Conservation (phyloP, 2,113 vertebrate species). For the Megaleporinus macrocephalus region DNA sequence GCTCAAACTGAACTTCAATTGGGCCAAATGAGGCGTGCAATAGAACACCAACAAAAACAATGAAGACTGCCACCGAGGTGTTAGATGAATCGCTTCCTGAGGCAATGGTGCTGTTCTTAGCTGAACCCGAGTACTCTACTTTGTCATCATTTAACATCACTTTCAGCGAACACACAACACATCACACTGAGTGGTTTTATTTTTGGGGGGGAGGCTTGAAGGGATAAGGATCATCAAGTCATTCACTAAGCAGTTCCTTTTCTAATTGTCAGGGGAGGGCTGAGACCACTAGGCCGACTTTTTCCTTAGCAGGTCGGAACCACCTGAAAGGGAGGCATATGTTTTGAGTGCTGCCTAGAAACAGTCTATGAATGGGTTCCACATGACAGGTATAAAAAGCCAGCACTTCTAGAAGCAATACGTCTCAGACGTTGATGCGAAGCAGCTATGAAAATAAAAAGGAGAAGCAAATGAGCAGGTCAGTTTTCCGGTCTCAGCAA, state of each 20-base stretch:
- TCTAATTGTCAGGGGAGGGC: constrained; percentile 44
- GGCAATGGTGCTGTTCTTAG: constrained; percentile 12
- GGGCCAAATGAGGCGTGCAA: constrained; percentile 32
- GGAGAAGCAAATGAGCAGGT: constrained; percentile 57
- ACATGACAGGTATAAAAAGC: constrained; percentile 49
- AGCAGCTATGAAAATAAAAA: constrained; percentile 71
- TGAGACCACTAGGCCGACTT: constrained; percentile 43
- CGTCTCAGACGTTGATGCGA: constrained; percentile 57
- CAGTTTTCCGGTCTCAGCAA: constrained; percentile 49
- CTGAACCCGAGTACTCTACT: constrained; percentile 45
- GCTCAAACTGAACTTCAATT: constrained; percentile 41
- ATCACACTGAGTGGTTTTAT: constrained; percentile 18
- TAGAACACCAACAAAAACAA: constrained; percentile 47
- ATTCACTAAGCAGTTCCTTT: constrained; percentile 42
- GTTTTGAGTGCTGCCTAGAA: constrained; percentile 36
- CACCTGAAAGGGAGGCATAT: constrained; percentile 62
- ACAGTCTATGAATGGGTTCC: constrained; percentile 57
- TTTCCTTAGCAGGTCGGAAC: constrained; percentile 49
- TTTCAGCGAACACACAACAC: constrained; percentile 30
- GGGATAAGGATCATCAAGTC: constrained; percentile 17
- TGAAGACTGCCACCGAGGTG: constrained; percentile 33
- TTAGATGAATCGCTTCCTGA: constrained; percentile 45
- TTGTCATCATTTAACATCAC: constrained; percentile 31
- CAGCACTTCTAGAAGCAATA: constrained; percentile 55
- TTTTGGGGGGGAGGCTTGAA: constrained; percentile 27